Evolutionary conservation across 2,113 vertebrate species (phyloP), one percentile per base, ranked within the genome.

Genomic region (Xiphophorus maculatus): DNA sequence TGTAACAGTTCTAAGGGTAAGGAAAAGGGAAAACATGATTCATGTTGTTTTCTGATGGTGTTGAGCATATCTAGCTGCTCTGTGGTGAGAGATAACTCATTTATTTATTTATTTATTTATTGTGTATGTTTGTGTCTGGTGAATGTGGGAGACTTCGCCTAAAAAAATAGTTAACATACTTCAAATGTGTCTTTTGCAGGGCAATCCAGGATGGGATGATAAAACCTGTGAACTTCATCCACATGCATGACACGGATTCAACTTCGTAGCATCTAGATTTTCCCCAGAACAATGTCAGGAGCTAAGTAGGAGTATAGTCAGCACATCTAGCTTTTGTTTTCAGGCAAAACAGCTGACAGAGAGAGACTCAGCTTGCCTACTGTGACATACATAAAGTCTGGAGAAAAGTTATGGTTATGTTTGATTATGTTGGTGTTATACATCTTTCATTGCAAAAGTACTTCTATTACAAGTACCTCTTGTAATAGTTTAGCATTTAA

Each of bases 171-270:
- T 13, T 87, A 66, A 80, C 33, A 28, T 63, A 32, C 27, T 58
- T 63, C 13, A 32, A 66, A 13, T n/a, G 35, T 71, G 30, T 10
- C 0, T 12, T 77, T 92, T 93, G 12, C 82, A 95, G 94, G 88
- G 80, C 90, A 1, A 74, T 71, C 12, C 93, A 94, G 61, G 76
- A 85, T 42, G 94, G 93, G 66, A 92, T 95, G 93, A 92, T 95
- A 66, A 93, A 93, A 84, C 93, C 93, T 65, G 63, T 84, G 77
- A 86, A 95, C 88, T 95, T 95, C 68, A 90, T 84, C 40, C 9
- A 86, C 76, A 73, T 61, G 62, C 44, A 72, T 1, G 66, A 72
- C 28, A 42, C 69, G 63, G 66, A 87, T 66, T 75, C 70, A 40
- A 27, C 79, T 62, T 30, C 69, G 66, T 40, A 33, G 66, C 66